phyloP scores from a whole-genome alignment of 2,888 invertebrate genomes.

The Rapana venosa region DNA sequence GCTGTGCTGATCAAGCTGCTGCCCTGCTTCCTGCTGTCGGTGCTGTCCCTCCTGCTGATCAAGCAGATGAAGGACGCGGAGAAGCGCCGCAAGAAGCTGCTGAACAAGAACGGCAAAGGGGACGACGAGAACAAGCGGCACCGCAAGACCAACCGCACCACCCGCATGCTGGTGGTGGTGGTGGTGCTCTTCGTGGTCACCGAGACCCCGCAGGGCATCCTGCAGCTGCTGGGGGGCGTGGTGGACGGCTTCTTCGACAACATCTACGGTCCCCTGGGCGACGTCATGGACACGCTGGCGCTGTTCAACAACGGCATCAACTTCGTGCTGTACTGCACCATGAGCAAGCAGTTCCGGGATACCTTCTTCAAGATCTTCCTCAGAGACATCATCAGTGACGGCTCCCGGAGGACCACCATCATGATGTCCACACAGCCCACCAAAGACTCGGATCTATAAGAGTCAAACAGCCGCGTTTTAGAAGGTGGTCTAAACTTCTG shows the following conservation, averaged over 20 bases:
- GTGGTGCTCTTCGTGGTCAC: conserved; percentile 92
- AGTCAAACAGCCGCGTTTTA: background rate
- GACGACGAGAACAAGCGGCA: conserved; percentile 66
- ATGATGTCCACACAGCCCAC: conserved; percentile 64
- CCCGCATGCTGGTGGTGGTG: conserved; percentile 92
- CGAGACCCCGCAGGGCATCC: conserved; percentile 89
- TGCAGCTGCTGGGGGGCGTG: conserved; percentile 87
- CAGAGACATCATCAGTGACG: conserved; percentile 59
- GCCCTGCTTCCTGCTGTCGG: conserved; percentile 91
- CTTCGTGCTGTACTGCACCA: conserved; percentile 94
- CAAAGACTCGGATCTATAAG: conserved; percentile 65
- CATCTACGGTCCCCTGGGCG: conserved; percentile 83
- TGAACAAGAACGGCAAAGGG: conserved; percentile 58
- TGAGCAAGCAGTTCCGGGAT: conserved; percentile 93
- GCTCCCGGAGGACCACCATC: conserved; percentile 58
- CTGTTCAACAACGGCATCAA: conserved; percentile 94
- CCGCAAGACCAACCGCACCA: conserved; percentile 85
- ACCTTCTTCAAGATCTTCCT: conserved; percentile 83
- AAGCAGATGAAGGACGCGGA: conserved; percentile 78
- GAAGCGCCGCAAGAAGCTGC: conserved; percentile 69
- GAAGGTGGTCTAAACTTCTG: background rate
- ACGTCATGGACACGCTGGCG: conserved; percentile 93
- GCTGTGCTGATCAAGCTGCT: conserved; percentile 94
- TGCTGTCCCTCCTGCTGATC: conserved; percentile 80
- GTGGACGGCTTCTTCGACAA: conserved; percentile 85